Evolutionary conservation across 2,113 vertebrate genomes (phyloP).

Genomic region (Agelaius phoeniceus): DNA sequence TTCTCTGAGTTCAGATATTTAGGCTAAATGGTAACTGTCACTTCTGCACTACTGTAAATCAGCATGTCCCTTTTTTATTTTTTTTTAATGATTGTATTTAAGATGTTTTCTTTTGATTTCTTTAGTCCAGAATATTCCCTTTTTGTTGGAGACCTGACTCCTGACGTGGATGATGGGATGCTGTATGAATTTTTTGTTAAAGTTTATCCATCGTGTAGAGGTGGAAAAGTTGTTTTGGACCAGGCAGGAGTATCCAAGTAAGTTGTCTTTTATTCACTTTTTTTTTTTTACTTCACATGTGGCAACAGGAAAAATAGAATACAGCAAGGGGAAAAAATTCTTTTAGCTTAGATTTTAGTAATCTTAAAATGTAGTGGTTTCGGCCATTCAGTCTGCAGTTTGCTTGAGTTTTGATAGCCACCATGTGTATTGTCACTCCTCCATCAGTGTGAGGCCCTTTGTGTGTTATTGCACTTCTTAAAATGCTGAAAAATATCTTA

Average conservation of each 20-base stretch:
- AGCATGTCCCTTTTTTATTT: background rate
- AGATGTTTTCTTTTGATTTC: background rate
- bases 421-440: background rate
- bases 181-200: conserved; percentile 96
- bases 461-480: background rate
- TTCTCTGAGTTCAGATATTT: background rate
- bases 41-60: background rate
- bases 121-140: conserved; percentile 89
- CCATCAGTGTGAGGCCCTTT: background rate
- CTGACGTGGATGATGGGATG: conserved; percentile 95
- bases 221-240: conserved; percentile 92
- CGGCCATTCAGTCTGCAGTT: background rate
- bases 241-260: conserved; percentile 91
- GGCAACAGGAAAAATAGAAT: background rate
- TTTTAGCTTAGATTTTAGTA: background rate
- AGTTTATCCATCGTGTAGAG: conserved; percentile 90
- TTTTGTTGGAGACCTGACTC: conserved; percentile 91
- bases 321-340: background rate
- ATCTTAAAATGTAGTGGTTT: background rate
- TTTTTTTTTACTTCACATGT: background rate
- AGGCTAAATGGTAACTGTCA: background rate
- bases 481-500: background rate
- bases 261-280: conserved; percentile 45
- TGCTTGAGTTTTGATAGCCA: background rate
- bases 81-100: background rate